Evolutionary conservation across 1,140 invertebrate genomes (phyloP).

Genomic region (Hestina assimilis): DNA sequence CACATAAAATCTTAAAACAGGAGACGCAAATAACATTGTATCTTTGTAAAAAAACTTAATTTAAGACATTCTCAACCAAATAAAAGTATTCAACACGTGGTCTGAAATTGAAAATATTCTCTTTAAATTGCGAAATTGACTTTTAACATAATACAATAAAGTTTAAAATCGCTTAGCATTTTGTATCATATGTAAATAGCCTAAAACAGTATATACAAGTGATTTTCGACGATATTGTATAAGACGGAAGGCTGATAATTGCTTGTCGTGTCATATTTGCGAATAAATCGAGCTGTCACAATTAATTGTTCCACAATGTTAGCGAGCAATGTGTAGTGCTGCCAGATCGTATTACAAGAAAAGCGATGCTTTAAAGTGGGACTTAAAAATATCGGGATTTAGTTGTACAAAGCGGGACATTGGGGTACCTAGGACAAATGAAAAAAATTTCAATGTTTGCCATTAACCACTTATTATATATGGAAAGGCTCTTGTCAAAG

Average conservation of each 20-base stretch:
- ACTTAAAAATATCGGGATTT: too few relatives aligned
- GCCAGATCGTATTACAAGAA: too few relatives aligned
- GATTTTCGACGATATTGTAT: neutral
- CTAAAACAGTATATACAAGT: neutral
- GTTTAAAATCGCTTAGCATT: neutral
- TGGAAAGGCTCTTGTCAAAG: too few relatives aligned
- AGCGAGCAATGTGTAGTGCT: constrained; percentile 11
- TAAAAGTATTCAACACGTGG: constrained; percentile 1
- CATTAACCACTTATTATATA: too few relatives aligned
- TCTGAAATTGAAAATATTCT: neutral
- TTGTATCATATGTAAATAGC: neutral
- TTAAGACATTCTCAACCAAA: neutral
- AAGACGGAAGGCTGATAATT: neutral
- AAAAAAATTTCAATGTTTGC: too few relatives aligned
- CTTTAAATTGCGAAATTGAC: neutral
- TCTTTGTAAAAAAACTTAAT: neutral
- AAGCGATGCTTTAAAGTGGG: too few relatives aligned
- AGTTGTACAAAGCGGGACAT: too few relatives aligned
- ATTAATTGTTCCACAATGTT: constrained; percentile 26
- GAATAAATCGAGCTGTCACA: constrained; percentile 28
- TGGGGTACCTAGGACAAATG: too few relatives aligned
- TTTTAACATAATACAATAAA: neutral
- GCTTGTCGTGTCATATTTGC: neutral
- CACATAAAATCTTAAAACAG: too few relatives aligned
- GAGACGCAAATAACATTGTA: too few relatives aligned